Evolutionary conservation across 2,797 vertebrate species (phyloP).

Genomic region (Amblyopsis hoosieri): DNA sequence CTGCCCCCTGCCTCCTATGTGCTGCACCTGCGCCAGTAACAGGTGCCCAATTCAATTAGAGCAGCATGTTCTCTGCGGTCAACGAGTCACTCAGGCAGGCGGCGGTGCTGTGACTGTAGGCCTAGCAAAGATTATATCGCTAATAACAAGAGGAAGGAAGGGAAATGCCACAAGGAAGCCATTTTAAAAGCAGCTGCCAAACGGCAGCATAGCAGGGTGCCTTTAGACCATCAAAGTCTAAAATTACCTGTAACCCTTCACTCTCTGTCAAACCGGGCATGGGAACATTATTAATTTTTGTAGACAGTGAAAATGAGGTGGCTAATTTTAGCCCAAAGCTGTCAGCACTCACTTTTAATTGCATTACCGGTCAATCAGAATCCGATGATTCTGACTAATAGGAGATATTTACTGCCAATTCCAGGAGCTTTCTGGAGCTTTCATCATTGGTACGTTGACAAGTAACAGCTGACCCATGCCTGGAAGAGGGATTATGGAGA

Average conservation of each 20-base stretch:
- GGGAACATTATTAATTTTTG: conserved; percentile 47
- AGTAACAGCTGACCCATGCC: conserved; percentile 69
- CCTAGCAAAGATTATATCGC: conserved; percentile 43
- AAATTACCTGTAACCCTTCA: conserved; percentile 55
- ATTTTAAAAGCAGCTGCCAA: conserved; percentile 61
- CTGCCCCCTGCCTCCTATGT: conserved; percentile 76
- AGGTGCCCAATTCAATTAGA: conserved; percentile 84
- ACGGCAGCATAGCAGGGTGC: conserved; percentile 53
- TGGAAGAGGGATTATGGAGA: conserved; percentile 66
- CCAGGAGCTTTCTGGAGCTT: conserved; percentile 50
- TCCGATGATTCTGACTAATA: conserved; percentile 51
- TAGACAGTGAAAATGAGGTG: conserved; percentile 56
- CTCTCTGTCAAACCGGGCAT: conserved; percentile 60
- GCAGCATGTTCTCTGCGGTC: conserved; percentile 75
- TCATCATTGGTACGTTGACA: conserved; percentile 71
- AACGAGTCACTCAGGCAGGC: conserved; percentile 51
- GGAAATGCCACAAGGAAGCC: conserved; percentile 9
- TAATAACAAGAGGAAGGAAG: no score
- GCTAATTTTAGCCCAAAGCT: conserved; percentile 68
- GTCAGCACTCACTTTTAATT: conserved; percentile 69
- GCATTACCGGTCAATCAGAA: conserved; percentile 66
- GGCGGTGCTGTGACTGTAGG: conserved; percentile 44
- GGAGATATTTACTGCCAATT: conserved; percentile 70
- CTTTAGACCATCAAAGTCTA: conserved; percentile 69
- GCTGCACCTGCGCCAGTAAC: conserved; percentile 75